These are phyloP conservation scores for Ectemnius cavifrons DNA, from an alignment of 2,888 invertebrate genomes.

Conservation along the genomic window DNA sequence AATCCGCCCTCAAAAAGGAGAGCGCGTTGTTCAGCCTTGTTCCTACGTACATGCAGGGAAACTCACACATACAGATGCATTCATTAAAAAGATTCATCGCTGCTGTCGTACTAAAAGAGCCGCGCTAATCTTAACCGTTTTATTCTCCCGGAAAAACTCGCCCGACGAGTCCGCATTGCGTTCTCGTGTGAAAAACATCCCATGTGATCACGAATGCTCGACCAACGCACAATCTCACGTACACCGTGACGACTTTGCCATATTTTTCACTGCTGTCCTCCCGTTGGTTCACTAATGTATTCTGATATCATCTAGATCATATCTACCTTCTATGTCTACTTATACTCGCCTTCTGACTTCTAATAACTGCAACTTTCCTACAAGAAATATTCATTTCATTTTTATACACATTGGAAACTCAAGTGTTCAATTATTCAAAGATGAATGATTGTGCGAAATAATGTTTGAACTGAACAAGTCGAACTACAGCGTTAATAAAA, in stretches of 20 bases:
- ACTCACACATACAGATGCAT: neutral
- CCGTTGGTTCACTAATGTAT: too few relatives aligned
- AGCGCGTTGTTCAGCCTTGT: neutral
- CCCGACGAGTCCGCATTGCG: slow-evolving; percentile 23
- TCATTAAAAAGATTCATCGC: slow-evolving; percentile 39
- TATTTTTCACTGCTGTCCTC: too few relatives aligned
- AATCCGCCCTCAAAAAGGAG: slow-evolving; percentile 19
- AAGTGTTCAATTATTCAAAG: too few relatives aligned
- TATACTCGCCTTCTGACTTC: too few relatives aligned
- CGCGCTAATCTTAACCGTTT: slow-evolving; percentile 50
- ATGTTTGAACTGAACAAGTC: too few relatives aligned
- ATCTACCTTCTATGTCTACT: too few relatives aligned
- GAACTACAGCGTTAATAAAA: neutral
- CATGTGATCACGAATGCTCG: slow-evolving; percentile 34
- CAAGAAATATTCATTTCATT: too few relatives aligned
- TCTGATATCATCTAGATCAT: too few relatives aligned
- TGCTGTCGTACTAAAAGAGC: slow-evolving; percentile 32
- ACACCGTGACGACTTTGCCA: slow-evolving; percentile 29
- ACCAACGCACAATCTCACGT: slow-evolving; percentile 46
- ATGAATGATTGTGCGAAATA: too few relatives aligned
- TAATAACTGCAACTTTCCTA: too few relatives aligned
- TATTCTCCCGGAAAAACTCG: slow-evolving; percentile 38
- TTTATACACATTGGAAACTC: too few relatives aligned
- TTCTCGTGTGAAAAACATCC: slow-evolving; percentile 49
- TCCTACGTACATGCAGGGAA: neutral